Evolutionary conservation across 2,797 vertebrate species (phyloP), one percentile per base, ranked within the genome.

Genomic region (Remorina albescens): DNA sequence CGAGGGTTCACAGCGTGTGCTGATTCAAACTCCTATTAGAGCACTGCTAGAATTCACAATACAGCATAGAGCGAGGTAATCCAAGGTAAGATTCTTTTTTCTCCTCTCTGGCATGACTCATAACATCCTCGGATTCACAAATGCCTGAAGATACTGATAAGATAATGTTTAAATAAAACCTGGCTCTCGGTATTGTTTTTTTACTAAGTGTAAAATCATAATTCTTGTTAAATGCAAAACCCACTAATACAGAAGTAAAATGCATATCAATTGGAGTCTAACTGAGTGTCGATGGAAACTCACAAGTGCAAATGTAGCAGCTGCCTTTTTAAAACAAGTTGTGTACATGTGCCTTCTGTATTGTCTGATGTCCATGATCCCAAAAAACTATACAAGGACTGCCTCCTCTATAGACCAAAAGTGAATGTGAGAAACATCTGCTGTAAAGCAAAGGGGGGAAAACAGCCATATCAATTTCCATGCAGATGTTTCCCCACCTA

Each of bases 21-120:
- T 77, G 47, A 60, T 76, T 86, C 67, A 67, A 86, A 87, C 75
- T 90, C 58, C 81, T 55, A 63, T 74, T 68, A 76, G 87, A 74
- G 78, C 65, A 80, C 60, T 54, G 57, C 55, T 81, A 37, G 58
- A 60, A 41, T 75, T 82, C 65, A 74, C 76, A 59, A 72, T 44
- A 76, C 75, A 83, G 71, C 80, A 76, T 66, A 84, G 46, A 85
- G 82, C 82, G 80, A 44, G 18, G 41, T 44, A 44, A 85, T 49
- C 79, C 36, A 78, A 92, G 94, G 95, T 95, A 94, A 93, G 94
- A 87, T 76, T 37, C 12, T 76, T 89, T 80, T 71, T 83, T 58
- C 62, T 80, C 55, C 70, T 86, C 60, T 85, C 59, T 74, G 58
- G 70, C 55, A 54, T 78, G 67, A 46, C 74, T 81, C 67, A 67